phyloP scores from a whole-genome alignment of 2,797 vertebrate genomes.

The Nannoperca obscura region DNA sequence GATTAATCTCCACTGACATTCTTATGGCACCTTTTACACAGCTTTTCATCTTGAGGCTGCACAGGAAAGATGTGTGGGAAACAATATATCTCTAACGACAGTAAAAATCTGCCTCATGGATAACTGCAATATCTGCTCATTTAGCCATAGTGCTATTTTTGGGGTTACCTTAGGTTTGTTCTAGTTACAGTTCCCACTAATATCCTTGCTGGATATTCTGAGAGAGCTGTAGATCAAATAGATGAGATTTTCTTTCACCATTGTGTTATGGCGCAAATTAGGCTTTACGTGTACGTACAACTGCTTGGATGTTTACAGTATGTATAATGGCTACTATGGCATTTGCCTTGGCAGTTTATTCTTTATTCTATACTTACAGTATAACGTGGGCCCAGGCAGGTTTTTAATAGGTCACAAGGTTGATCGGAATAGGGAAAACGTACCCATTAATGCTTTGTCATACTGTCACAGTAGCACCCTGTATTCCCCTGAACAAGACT shows the following conservation, averaged over 20 bases:
- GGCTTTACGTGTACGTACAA: slow-evolving; percentile 22
- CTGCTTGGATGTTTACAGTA: slow-evolving; percentile 40
- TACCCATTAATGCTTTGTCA: slow-evolving; percentile 6
- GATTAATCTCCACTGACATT: slow-evolving; percentile 67
- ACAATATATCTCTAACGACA: slow-evolving; percentile 70
- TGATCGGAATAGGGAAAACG: slow-evolving; percentile 2
- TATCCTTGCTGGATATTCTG: slow-evolving; percentile 16
- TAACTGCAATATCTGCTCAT: slow-evolving; percentile 65
- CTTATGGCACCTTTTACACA: slow-evolving; percentile 62
- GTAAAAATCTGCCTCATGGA: slow-evolving; percentile 60
- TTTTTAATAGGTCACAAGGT: slow-evolving; percentile 20
- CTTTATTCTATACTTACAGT: slow-evolving; percentile 8
- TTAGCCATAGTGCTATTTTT: slow-evolving; percentile 53
- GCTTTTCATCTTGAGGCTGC: slow-evolving; percentile 62
- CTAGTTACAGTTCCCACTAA: slow-evolving; percentile 42
- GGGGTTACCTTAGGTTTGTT: slow-evolving; percentile 39
- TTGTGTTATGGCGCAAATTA: slow-evolving; percentile 31
- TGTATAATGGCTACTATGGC: slow-evolving; percentile 6
- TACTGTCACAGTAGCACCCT: background rate
- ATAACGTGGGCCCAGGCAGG: slow-evolving; percentile 5
- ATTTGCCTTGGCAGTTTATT: slow-evolving; percentile 35
- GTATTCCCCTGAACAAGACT: background rate
- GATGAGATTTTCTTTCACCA: slow-evolving; percentile 32
- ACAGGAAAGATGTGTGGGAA: slow-evolving; percentile 72
- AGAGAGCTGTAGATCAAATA: slow-evolving; percentile 34